phyloP scores from a whole-genome alignment of 2,888 invertebrate genomes.

The Pristionchus fissidentatus region DNA sequence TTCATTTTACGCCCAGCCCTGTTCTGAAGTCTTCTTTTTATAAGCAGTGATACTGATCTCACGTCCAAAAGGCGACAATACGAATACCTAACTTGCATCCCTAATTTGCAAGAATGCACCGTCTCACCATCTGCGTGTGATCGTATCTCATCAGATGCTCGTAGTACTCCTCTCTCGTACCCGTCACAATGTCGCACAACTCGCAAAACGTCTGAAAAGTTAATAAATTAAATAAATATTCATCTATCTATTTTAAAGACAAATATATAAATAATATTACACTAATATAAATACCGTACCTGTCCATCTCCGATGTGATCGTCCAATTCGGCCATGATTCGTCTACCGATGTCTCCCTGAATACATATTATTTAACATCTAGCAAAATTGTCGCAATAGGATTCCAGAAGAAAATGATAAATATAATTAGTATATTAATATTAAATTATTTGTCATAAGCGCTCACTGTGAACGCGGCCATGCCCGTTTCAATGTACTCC shows the following conservation, averaged over 20 bases:
- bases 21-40: too few relatives aligned
- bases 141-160: not conserved
- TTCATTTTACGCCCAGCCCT: too few relatives aligned
- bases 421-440: not conserved
- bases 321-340: not conserved
- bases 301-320: not conserved
- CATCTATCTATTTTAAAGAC: not conserved
- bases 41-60: too few relatives aligned
- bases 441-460: too few relatives aligned
- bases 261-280: not conserved
- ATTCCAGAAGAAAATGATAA: not conserved
- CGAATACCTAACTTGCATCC: too few relatives aligned
- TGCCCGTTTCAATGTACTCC: too few relatives aligned
- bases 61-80: too few relatives aligned
- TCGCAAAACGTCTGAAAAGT: not conserved
- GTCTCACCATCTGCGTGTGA: not conserved
- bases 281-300: not conserved
- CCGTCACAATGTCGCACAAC: not conserved
- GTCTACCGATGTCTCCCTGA: not conserved
- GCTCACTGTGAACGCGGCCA: too few relatives aligned
- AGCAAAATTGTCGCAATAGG: not conserved
- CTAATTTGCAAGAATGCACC: not conserved
- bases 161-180: not conserved
- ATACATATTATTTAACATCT: not conserved
- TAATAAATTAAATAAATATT: not conserved